Base-by-base conservation (phyloP, 2,797 vertebrate species). In the Sphaeramia orbicularis region DNA sequence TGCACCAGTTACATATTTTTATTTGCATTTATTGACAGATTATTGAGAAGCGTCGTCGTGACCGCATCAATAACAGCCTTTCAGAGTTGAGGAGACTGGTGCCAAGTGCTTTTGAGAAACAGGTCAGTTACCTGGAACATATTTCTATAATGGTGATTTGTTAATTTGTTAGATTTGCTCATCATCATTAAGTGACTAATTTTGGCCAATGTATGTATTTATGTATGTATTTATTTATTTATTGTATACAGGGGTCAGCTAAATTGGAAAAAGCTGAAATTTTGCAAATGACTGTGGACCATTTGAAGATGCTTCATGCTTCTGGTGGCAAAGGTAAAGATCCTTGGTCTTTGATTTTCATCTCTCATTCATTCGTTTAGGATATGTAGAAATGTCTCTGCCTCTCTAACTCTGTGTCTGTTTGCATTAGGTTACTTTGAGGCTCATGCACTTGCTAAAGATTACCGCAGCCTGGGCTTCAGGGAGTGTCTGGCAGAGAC, bases 251-350 rank as follows among this genome's bases (percentile, higher is more conserved):
- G 98, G 97, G 97, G 11, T 99, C 97, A 3, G 98, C 97, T 66
- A 99, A 99, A 77, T 90, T 99, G 84, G 98, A 99, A 80, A 99
- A 99, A 84, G 98, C 98, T 0, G 98, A 99, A 86, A 99, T 99
- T 72, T 86, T 99, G 87, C 98, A 99, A 92, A 99, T 99, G 98
- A 99, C 98, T 0, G 98, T 99, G 0, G 98, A 99, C 88, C 98
- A 99, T 65, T 92, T 99, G 80, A 99, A 99, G 91, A 98, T 98
- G 97, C 93, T 99, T 81, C 97, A 99, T 73, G 96, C 97, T 0
- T 96, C 97, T 7, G 97, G 97, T 73, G 97, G 97, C 55, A 99
- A 99, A 98, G 98, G 97, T 98, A 85, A 4, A 1, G 0, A 58
- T 3, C 7, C n/a, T n/a, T n/a, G n/a, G n/a, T n/a, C n/a, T n/a